Percentiles rank a stretch among this genome's conserved stretches.
Conservation (phyloP, 2,113 vertebrate genomes). For the Hemiprocne comata region DNA sequence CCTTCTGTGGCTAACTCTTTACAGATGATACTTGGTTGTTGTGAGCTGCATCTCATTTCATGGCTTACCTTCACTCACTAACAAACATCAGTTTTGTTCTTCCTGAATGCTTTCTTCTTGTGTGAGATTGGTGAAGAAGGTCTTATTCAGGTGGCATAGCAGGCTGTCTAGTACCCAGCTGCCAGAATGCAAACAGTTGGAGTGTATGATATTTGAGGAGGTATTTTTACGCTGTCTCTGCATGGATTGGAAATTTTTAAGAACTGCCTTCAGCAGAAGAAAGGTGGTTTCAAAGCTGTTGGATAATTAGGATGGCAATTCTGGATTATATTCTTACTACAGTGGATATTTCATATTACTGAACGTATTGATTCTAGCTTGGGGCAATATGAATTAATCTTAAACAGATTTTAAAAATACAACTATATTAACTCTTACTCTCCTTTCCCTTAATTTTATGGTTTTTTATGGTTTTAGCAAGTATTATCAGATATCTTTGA, state of each 20-base stretch:
- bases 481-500: background rate
- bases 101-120: background rate
- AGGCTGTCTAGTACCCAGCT: background rate
- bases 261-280: background rate
- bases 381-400: background rate
- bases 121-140: background rate
- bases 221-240: background rate
- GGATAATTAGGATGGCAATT: conserved; percentile 3
- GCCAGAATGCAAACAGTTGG: background rate
- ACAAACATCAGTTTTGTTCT: background rate
- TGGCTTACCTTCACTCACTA: background rate
- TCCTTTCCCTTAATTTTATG: background rate
- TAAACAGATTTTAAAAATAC: background rate
- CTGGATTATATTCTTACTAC: background rate
- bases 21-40: background rate
- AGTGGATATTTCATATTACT: background rate
- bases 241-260: background rate
- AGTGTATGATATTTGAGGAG: background rate
- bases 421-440: background rate
- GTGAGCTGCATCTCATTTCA: background rate
- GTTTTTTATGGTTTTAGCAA: background rate
- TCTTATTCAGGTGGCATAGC: background rate
- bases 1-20: background rate
- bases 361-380: background rate
- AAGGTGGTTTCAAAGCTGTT: conserved; percentile 2